Percentiles rank a stretch among this genome's conserved stretches.
Evolutionary conservation across 2,888 invertebrate species (phyloP).

Genomic region (Beris morrisii): DNA sequence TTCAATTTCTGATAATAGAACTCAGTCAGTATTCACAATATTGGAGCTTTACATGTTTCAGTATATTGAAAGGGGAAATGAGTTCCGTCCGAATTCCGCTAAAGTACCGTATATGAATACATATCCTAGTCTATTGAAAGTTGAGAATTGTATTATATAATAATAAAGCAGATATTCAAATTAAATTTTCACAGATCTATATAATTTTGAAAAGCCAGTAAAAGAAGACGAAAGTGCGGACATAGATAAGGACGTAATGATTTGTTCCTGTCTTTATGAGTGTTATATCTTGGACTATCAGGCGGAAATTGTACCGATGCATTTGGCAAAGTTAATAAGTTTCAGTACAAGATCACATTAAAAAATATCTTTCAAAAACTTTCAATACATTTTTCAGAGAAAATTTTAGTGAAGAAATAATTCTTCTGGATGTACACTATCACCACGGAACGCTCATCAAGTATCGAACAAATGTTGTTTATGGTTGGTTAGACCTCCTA

Average conservation of each 20-base stretch:
- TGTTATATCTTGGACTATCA: slow-evolving; percentile 46
- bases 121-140: too few species aligned
- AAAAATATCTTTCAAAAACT: neutral
- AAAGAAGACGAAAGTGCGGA: slow-evolving; percentile 48
- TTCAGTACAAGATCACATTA: neutral
- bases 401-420: slow-evolving; percentile 12
- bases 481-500: slow-evolving; percentile 57
- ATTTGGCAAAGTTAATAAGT: slow-evolving; percentile 28
- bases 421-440: slow-evolving; percentile 56
- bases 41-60: too few species aligned
- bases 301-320: slow-evolving; percentile 36
- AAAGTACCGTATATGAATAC: too few species aligned
- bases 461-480: slow-evolving; percentile 57
- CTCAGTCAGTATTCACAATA: too few species aligned
- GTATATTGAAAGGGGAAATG: too few species aligned
- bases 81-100: too few species aligned
- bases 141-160: too few species aligned
- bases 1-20: too few species aligned
- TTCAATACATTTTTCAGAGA: neutral
- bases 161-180: too few species aligned
- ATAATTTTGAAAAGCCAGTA: slow-evolving; percentile 45
- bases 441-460: slow-evolving; percentile 55
- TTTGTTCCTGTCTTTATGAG: slow-evolving; percentile 49
- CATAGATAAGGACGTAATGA: slow-evolving; percentile 49
- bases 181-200: slow-evolving; percentile 21